These are phyloP conservation scores for Momotus momota DNA, from an alignment of 2,797 vertebrate genomes.

Conservation along the genomic window DNA sequence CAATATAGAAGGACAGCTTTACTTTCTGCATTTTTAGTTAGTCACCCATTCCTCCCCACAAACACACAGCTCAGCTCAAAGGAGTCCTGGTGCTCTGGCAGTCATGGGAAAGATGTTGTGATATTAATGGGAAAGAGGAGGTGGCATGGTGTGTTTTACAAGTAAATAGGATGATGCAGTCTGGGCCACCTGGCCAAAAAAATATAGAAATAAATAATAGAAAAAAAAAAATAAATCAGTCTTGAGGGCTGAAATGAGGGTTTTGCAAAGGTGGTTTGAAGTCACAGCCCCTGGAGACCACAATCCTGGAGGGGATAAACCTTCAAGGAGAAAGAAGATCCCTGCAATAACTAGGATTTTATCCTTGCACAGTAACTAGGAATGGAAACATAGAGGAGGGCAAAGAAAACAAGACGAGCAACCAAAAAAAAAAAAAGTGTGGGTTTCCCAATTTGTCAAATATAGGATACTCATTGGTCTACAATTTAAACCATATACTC, in stretches of 20 bases:
- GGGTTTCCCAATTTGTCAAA: background rate
- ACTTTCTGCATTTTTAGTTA: slow-evolving; percentile 45
- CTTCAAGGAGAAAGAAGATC: background rate
- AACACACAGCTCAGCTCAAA: background rate
- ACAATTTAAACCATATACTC: background rate
- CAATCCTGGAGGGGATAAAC: background rate
- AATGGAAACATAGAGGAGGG: background rate
- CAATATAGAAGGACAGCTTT: slow-evolving; percentile 31
- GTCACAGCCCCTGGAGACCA: background rate
- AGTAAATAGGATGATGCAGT: background rate
- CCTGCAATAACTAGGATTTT: background rate
- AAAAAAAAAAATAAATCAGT: background rate
- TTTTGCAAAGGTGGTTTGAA: background rate
- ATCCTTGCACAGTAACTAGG: background rate
- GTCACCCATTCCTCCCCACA: background rate
- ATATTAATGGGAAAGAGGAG: background rate
- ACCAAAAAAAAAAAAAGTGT: background rate
- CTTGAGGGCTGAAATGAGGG: background rate
- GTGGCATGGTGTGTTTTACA: background rate
- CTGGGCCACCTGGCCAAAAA: background rate
- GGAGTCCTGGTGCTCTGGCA: background rate
- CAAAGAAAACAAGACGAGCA: background rate
- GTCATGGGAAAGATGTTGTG: background rate
- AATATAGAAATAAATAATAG: too few relatives aligned
- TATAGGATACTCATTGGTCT: background rate